Base-by-base conservation (phyloP, 2,797 vertebrate genomes). In the Hafferia zeledoni region DNA sequence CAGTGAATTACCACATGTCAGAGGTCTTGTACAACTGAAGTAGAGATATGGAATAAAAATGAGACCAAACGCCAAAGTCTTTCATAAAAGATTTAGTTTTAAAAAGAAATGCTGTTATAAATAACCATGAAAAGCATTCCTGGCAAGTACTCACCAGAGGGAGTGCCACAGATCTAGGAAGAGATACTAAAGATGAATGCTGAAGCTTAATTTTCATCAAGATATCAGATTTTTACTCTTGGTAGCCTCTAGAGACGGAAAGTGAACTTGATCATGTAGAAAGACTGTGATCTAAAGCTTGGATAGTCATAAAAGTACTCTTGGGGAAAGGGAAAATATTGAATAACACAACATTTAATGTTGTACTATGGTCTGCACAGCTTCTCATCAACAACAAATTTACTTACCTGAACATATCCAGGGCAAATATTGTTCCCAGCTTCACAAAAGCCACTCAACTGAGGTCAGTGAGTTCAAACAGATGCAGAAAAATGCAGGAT, bases 41-140 rank as follows among this genome's bases (percentile, higher is more conserved):
- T 13, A 95, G 37, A 95, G 94, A 95, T 90, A 86, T 3, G 43
- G 71, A 94, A 95, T 89, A 91, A 95, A 91, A 95, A 93, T n/a
- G 50, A 95, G 50, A 27, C 50, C 68, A 59, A 91, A 97, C 91
- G 89, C 69, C 94, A 93, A 96, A 87, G 80, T 92, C 93, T 94
- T 90, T 90, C 44, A 76, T n/a, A 81, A 88, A 95, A 90, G 25
- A 92, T 57, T 87, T 82, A 27, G 44, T 78, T 87, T 90, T 27
- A 31, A 80, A 87, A 88, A 80, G 80, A 81, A 94, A 84, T 31
- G 74, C 35, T 84, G 49, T 81, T 96, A 96, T 88, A 97, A 97
- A 96, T 96, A 96, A 44, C 63, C 87, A 94, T 0, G 5, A 81
- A 96, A 97, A 61, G 63, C 71, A 94, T 95, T 96, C 93, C 79